phyloP scores from a whole-genome alignment of 2,113 vertebrate species.

The Phaethornis superciliosus region DNA sequence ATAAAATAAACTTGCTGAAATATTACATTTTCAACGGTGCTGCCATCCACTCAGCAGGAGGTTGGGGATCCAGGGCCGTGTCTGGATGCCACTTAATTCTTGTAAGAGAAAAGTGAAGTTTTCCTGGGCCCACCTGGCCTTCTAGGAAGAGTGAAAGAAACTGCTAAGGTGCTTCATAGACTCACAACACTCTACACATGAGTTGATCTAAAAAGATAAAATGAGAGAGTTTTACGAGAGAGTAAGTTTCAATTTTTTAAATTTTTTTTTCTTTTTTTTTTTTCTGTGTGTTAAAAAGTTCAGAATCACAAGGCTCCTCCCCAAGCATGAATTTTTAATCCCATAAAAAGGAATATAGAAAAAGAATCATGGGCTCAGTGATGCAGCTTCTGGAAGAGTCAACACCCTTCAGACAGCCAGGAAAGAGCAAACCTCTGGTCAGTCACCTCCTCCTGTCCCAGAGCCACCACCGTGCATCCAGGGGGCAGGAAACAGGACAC shows the following conservation, averaged over 20 bases:
- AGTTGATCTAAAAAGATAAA: constrained; percentile 43
- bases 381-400: background rate
- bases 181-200: constrained; percentile 8
- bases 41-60: constrained; percentile 45
- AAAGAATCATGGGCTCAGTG: fast-evolving
- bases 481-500: fast-evolving
- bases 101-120: background rate
- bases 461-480: background rate
- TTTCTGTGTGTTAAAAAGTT: background rate
- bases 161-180: background rate
- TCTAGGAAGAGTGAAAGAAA: constrained; percentile 15
- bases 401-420: too few relatives aligned
- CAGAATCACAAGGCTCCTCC: background rate
- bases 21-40: constrained; percentile 33
- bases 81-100: background rate
- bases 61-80: background rate
- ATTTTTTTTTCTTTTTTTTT: background rate
- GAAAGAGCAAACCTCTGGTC: background rate
- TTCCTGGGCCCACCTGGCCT: background rate
- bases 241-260: background rate
- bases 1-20: background rate
- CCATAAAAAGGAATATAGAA: background rate
- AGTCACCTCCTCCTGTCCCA: background rate
- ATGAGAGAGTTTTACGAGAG: fast-evolving
- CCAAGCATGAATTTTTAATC: background rate